Evolutionary conservation across 2,113 vertebrate genomes (phyloP).

Genomic region (human): GRCh38 chr5:64813001-64813500

Average conservation of each 20-base stretch:
- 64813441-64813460: conserved; percentile 62
- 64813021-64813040: neutral
- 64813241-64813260: conserved; percentile 44
- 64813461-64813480: conserved; percentile 60
- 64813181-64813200: conserved; percentile 43
- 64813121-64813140: conserved; percentile 15
- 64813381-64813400: conserved; percentile 32
- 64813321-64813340: conserved; percentile 48
- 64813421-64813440: conserved; percentile 15
- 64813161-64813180: conserved; percentile 36
- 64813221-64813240: conserved; percentile 47
- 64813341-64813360: conserved; percentile 48
- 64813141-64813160: conserved; percentile 37
- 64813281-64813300: conserved; percentile 1
- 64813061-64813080: conserved; percentile 17
- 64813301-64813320: conserved; percentile 59
- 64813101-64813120: neutral
- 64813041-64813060: neutral
- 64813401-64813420: conserved; percentile 33
- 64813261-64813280: conserved; percentile 29
- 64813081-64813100: conserved; percentile 18
- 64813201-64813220: conserved; percentile 52
- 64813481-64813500: conserved; percentile 2
- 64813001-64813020: neutral
- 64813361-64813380: conserved; percentile 36